Conservation (phyloP, 2,113 vertebrate genomes). For the Malurus alboscapulatus region DNA sequence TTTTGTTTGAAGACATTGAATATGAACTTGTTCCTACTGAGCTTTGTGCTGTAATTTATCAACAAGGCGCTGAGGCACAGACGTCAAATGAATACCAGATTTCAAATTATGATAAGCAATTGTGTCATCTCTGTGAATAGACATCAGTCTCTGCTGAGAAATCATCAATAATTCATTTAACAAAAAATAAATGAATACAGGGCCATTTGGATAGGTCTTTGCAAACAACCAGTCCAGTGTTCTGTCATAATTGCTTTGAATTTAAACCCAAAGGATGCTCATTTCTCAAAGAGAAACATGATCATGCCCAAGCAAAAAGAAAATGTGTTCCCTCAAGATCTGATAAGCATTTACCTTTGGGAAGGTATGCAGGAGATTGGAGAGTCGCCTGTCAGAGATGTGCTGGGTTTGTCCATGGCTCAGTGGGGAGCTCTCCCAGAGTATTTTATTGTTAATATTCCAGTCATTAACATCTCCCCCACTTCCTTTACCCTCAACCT, state of each 20-base stretch:
- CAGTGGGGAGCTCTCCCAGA: neutral
- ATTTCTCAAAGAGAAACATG: neutral
- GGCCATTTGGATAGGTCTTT: constrained; percentile 31
- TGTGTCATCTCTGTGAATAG: constrained; percentile 57
- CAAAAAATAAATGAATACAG: neutral
- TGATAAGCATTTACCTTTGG: neutral
- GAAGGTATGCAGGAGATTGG: neutral
- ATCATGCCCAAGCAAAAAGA: neutral
- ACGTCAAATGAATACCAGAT: constrained; percentile 65
- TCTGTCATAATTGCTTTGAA: constrained; percentile 23
- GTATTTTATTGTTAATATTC: neutral
- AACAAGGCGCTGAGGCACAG: constrained; percentile 16
- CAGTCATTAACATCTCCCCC: neutral
- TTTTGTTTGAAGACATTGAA: constrained; percentile 53
- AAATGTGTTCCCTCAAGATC: neutral
- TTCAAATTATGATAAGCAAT: constrained; percentile 69
- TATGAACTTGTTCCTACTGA: constrained; percentile 63
- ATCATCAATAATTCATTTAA: constrained; percentile 44
- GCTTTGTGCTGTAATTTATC: constrained; percentile 58
- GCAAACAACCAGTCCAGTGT: constrained; percentile 19
- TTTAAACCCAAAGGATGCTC: neutral
- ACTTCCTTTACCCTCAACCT: neutral
- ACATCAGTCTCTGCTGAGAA: constrained; percentile 60
- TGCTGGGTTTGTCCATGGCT: neutral
- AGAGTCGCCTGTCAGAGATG: neutral